Base-by-base conservation (phyloP, 2,797 vertebrate species). In the Myotis planiceps region DNA sequence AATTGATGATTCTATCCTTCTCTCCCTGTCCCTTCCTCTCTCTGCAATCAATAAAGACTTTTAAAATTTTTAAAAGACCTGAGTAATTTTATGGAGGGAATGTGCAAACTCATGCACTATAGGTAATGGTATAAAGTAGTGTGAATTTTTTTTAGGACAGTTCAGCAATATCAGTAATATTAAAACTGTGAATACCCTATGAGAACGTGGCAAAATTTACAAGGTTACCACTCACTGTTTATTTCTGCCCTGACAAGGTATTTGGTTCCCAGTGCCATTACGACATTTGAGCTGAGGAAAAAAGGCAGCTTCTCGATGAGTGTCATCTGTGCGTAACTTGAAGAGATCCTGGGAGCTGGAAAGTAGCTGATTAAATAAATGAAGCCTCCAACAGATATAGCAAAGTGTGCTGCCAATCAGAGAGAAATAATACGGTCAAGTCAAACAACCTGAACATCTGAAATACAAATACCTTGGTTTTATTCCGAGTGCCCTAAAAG, bases 191-290 rank as follows among this genome's bases (percentile, higher is more conserved):
- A 90, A 23, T 69, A 88, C 27, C 12, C 19, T 66, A 37, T 10
- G 45, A 82, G 60, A 29, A 45, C 14, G 58, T 3, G 19, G 37
- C 2, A 60, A 87, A 45, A n/a, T 78, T 87, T 37, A 92, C 37
- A 92, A 78, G 19, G 42, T 39, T 29, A 75, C 83, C 1, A 88
- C 98, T 99, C 91, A 99, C 99, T 99, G 99, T 99, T 99, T 96
- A 98, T 98, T 98, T 99, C 99, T 23, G 99, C 99, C 98, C 99
- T 99, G 88, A 99, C 99, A 21, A 99, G 99, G 6, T 99, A 98
- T 97, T 99, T 99, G 1, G 99, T 98, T 32, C 99, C 99, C 99
- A 99, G 99, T 68, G 99, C 99, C 99, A 99, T 99, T 96, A 99
- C 99, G 88, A 99, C 99, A 1, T 99, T 99, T 95, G 99, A 99